Base-by-base conservation (phyloP, 2,888 invertebrate genomes). In the Caenorhabditis zanzibari region DNA sequence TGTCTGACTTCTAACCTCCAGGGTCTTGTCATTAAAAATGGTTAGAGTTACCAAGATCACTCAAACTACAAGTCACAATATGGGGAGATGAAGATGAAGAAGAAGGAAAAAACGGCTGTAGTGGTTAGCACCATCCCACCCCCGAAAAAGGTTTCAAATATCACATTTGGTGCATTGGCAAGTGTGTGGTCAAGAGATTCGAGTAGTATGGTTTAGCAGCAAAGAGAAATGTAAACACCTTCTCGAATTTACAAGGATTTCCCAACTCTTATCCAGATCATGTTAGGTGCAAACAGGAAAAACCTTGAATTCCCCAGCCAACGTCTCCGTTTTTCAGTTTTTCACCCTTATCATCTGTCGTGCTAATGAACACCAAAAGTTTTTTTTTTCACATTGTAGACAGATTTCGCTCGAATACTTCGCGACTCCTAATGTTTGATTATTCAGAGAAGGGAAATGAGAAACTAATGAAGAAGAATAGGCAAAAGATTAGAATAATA, bases 11-110 rank as follows among this genome's bases (percentile, higher is more conserved):
- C 38, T 59, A 41, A 24, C 47, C 64, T 47, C 47, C 19, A 3
- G 47, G 58, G 68, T 75, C 74, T 41, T 0, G 56, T 49, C 12
- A 22, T 38, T 38, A 6, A 41, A 69, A 38, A 32, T 35, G 38
- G 38, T 38, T 10, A 12, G 38, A 6, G 6, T 12, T 38, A 38
- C 41, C 22, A 22, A 38, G 41, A 61, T 3, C 49, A 66, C 66
- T 24, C 38, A 75, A 59, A 68, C 66, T 59, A 75, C 75, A 75
- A 75, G 75, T 68, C 75, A 75, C 75, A 75, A 26, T 22, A 54
- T 63, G 32, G 14, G n/a, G n/a, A 26, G 35, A 56, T 19, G 38
- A 38, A 38, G 38, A 38, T 38, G 7, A 38, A 32, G 35, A 10
- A 19, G 2, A 14, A 47, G 19, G 9, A 24, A 54, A 38, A 38